Base-by-base conservation (phyloP, 2,113 vertebrate species). In the Puma concolor region DNA sequence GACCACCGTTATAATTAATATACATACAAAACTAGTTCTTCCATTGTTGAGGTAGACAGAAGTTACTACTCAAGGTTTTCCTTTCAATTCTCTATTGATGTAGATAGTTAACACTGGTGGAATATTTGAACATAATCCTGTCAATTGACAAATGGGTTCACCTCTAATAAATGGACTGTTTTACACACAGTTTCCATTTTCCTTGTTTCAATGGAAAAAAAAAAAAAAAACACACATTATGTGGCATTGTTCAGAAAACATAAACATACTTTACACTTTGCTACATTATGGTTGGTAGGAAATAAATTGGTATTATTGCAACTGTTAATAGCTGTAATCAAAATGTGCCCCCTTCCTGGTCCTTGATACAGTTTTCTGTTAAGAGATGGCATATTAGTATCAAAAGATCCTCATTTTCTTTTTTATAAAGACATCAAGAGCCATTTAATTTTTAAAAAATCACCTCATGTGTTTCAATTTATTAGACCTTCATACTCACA, bases 391-490 rank as follows among this genome's bases (percentile, higher is more conserved):
- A 69, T 76, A 54, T 81, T 71, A 67, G 23, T 63, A 93, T 81
- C 50, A 88, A 76, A 57, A 60, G 6, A 50, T 81, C 10, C 15
- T 96, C 52, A 50, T 41, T 85, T 91, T 80, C 60, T 38, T 91
- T 90, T 76, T 81, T 76, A 36, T 95, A 95, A 88, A 95, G 66
- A 85, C 71, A 69, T 79, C n/a, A 86, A 96, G 48, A 80, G 10
- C 16, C 36, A 76, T 88, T 97, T 95, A 76, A 64, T 80, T 86
- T 64, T 91, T 5, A 0, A 76, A 36, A 60, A 93, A 64, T 79
- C 9, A 84, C 9, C 23, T 80, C 50, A 76, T 81, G 95, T 63
- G 15, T 6, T 69, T 88, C n/a, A 93, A 23, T 92, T 81, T 93
- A 81, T 72, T 92, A 88, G 19, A 7, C 52, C 25, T 63, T 54